These are phyloP conservation scores for Phylloscopus trochilus DNA, from an alignment of 2,113 vertebrate genomes.

Conservation along the genomic window DNA sequence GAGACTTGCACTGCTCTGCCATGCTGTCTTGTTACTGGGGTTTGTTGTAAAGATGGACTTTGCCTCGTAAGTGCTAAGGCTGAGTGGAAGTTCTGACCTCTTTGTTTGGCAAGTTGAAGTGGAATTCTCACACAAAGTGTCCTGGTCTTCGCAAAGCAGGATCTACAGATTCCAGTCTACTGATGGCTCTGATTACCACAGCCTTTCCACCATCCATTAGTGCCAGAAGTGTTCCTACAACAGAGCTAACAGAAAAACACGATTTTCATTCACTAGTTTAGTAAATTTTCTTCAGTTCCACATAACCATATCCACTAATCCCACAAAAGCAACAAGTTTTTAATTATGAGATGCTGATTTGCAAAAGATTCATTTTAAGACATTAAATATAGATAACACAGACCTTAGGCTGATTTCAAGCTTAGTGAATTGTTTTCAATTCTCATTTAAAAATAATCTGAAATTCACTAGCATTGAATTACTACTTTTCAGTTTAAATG, in stretches of 20 bases:
- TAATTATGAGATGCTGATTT: background rate
- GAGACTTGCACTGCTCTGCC: background rate
- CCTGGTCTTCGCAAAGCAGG: constrained; percentile 87
- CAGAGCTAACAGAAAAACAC: constrained; percentile 72
- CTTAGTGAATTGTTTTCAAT: background rate
- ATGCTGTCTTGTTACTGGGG: background rate
- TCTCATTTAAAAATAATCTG: background rate
- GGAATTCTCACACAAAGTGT: constrained; percentile 88
- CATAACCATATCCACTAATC: background rate
- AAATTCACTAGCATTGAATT: background rate
- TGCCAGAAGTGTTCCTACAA: constrained; percentile 87
- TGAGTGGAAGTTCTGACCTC: constrained; percentile 72
- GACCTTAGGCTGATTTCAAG: background rate
- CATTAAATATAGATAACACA: background rate
- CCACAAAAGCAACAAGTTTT: background rate
- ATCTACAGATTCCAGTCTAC: constrained; percentile 89
- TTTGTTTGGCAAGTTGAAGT: constrained; percentile 87
- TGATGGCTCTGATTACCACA: constrained; percentile 90
- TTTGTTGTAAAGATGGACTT: background rate
- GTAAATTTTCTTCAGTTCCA: background rate
- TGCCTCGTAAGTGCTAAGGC: background rate
- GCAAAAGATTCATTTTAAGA: background rate
- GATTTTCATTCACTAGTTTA: background rate
- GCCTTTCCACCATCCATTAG: constrained; percentile 88
- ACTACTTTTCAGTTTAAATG: background rate